phyloP scores from a whole-genome alignment of 2,113 vertebrate genomes.

The Urocitellus parryii region DNA sequence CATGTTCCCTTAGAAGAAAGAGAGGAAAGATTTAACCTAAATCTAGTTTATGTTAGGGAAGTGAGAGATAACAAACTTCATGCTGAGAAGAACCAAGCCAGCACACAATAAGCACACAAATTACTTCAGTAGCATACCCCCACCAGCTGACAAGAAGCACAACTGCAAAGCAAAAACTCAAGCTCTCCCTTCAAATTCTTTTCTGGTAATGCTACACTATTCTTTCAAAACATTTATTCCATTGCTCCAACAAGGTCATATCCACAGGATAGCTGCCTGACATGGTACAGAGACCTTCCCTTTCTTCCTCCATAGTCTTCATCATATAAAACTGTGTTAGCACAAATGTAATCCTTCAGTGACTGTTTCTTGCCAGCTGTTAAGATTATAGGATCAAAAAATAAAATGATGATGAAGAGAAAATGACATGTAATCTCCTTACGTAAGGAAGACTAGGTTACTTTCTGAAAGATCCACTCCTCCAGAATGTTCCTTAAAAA shows the following conservation, averaged over 20 bases:
- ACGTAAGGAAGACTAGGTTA: background rate
- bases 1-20: background rate
- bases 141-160: constrained; percentile 5
- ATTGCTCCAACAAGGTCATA: background rate
- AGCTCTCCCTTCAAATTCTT: background rate
- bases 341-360: background rate
- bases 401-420: background rate
- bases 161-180: background rate
- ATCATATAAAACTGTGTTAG: background rate
- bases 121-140: background rate
- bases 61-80: background rate
- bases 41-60: constrained; percentile 21
- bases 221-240: background rate
- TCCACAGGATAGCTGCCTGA: background rate
- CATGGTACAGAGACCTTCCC: background rate
- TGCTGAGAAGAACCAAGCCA: background rate
- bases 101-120: background rate
- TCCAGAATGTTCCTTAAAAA: background rate
- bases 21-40: background rate
- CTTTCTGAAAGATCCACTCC: background rate
- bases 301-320: background rate
- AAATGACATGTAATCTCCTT: background rate
- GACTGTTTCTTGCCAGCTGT: background rate
- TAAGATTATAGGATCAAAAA: constrained; percentile 16
- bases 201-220: background rate